Percentiles rank a stretch among this genome's conserved stretches.
phyloP scores from a whole-genome alignment of 2,888 invertebrate genomes.

The Caenorhabditis imperialis region DNA sequence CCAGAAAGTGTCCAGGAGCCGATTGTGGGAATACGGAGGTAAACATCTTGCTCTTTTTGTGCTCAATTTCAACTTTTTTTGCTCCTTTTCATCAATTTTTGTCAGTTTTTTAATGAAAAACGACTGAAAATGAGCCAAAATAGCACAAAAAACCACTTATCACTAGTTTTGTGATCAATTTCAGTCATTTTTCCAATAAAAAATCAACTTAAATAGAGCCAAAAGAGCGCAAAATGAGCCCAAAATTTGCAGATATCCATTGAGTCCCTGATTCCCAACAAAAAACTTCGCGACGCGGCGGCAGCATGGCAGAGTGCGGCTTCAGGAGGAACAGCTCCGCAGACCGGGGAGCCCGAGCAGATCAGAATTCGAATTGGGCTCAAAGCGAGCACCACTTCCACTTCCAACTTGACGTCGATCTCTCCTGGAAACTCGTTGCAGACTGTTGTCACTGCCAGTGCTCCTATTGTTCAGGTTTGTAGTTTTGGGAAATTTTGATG shows the following conservation, averaged over 20 bases:
- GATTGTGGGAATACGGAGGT: constrained; percentile 48
- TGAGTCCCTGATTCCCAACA: constrained; percentile 73
- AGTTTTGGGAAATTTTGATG: too few relatives aligned
- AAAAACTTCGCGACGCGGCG: constrained; percentile 67
- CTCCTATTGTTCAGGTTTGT: background rate
- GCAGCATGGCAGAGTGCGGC: constrained; percentile 59
- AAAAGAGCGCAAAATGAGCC: too few relatives aligned
- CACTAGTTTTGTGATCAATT: too few relatives aligned
- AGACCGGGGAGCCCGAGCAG: constrained; percentile 40
- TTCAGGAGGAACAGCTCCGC: background rate
- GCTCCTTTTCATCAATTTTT: too few relatives aligned
- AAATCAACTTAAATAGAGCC: too few relatives aligned
- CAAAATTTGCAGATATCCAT: constrained; percentile 48
- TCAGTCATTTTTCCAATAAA: too few relatives aligned
- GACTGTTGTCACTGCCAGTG: background rate
- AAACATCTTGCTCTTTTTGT: too few relatives aligned
- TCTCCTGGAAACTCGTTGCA: constrained; percentile 23
- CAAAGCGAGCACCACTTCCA: background rate
- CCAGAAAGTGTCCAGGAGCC: constrained; percentile 62
- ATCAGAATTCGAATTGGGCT: constrained; percentile 50
- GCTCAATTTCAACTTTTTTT: too few relatives aligned
- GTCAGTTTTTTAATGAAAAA: too few relatives aligned
- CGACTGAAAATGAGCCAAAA: too few relatives aligned
- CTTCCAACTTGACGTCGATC: background rate
- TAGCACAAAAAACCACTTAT: too few relatives aligned